Evolutionary conservation across 2,888 invertebrate genomes (phyloP).

Genomic region (Aporophyla lueneburgensis): DNA sequence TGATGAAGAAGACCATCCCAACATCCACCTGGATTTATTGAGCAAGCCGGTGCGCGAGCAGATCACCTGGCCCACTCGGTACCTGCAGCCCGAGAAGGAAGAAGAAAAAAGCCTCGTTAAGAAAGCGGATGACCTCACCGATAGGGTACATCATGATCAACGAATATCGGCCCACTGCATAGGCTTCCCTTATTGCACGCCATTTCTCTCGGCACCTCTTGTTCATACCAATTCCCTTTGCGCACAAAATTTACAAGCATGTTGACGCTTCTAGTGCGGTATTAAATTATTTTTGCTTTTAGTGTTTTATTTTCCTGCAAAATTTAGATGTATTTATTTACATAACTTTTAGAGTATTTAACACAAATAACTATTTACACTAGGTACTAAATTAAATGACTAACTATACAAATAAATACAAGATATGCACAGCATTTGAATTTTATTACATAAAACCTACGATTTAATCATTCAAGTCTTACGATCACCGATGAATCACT

Average conservation of each 20-base stretch:
- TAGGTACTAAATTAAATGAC: too few relatives aligned
- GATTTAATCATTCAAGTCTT: background rate
- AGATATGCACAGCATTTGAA: background rate
- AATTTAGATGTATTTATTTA: too few relatives aligned
- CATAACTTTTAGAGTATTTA: too few relatives aligned
- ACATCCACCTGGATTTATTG: slow-evolving; percentile 82
- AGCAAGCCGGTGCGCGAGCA: slow-evolving; percentile 85
- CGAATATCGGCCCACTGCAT: background rate
- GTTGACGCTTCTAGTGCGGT: background rate
- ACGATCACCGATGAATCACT: background rate
- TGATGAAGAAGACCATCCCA: slow-evolving; percentile 77
- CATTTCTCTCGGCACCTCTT: background rate
- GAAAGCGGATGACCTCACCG: slow-evolving; percentile 87
- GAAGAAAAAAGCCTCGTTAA: slow-evolving; percentile 87
- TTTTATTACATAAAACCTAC: background rate
- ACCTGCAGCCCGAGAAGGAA: slow-evolving; percentile 86
- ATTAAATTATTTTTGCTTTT: background rate
- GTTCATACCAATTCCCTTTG: background rate
- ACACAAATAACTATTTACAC: too few relatives aligned
- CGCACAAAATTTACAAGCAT: background rate
- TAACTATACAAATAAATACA: too few relatives aligned
- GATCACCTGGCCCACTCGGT: slow-evolving; percentile 86
- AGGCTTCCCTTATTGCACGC: background rate
- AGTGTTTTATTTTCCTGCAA: too few relatives aligned
- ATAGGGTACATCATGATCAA: slow-evolving; percentile 75